Base-by-base conservation (phyloP, 2,888 invertebrate genomes). In the Drosophila neonasuta region DNA sequence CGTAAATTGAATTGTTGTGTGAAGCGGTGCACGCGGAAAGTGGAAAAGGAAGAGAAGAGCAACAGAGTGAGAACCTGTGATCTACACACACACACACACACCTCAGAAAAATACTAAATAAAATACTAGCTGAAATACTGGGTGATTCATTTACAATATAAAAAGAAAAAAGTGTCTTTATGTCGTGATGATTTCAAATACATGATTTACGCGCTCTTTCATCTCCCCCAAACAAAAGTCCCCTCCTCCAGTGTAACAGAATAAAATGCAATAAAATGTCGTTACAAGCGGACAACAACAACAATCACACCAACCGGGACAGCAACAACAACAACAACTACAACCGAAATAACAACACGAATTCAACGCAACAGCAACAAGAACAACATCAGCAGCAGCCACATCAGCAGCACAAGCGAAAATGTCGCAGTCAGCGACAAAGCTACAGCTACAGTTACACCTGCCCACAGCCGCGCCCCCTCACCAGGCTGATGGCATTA, bases 241-340 rank as follows among this genome's bases (percentile, higher is more conserved):
- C 11, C 46, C 64, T 42, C 29, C 51, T 49, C 39, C 63, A 52
- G 49, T 60, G 59, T 30, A 13, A 48, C 56, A 49, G 66, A 65
- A 71, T 44, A 68, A 76, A 82, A 87, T 85, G 87, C 76, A 74
- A 78, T 78, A 83, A 80, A 74, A 89, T 89, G 89, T 74, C 79
- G 69, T 62, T 72, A 54, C 63, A 54, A 20, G 57, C 50, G 44
- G 46, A 55, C 29, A 51, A 41, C 67, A 58, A 65, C 30, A 66
- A 58, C 49, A 62, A 42, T 46, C 49, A 7, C 15, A 59, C 44
- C 62, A 61, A 51, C 45, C 73, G 73, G 66, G 68, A 15, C 68
- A 65, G 71, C 68, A 72, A 15, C 39, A 41, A 15, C 76, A 71
- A 56, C 34, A 44, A 46, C 29, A n/a, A 29, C n/a, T 10, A 58